A percentile compares a stretch with the other conserved stretches of the same genome.
Evolutionary conservation across 2,113 vertebrate species (phyloP).

Genomic region (Stictonetta naevosa): DNA sequence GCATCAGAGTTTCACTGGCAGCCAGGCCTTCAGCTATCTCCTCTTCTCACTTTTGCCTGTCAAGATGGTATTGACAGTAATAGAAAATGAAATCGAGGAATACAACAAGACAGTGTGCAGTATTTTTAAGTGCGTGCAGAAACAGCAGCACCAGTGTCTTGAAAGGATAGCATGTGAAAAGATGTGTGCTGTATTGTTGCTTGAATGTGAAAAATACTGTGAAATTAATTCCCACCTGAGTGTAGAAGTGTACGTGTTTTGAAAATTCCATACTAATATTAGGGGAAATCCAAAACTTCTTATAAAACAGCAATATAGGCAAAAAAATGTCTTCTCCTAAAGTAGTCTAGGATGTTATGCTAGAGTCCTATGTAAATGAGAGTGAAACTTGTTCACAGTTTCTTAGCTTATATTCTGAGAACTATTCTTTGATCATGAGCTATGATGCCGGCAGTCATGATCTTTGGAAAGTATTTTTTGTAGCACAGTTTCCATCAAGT

Average conservation of each 20-base stretch:
- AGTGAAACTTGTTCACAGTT: slow-evolving; percentile 38
- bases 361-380: slow-evolving; percentile 39
- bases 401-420: slow-evolving; percentile 47
- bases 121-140: not conserved
- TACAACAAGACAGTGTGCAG: not conserved
- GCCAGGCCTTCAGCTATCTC: not conserved
- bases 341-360: not conserved
- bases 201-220: not conserved
- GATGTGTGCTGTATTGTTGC: not conserved
- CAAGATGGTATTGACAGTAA: not conserved
- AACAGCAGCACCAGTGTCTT: not conserved
- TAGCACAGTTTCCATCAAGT: not conserved
- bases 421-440: not conserved
- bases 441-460: not conserved
- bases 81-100: not conserved
- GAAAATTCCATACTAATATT: not conserved
- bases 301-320: not conserved
- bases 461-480: slow-evolving; percentile 38
- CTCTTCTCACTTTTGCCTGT: not conserved
- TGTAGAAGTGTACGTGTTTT: not conserved
- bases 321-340: not conserved
- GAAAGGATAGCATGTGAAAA: not conserved
- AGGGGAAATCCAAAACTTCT: not conserved
- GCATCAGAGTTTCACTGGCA: not conserved
- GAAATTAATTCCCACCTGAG: not conserved